Conservation (phyloP, 2,113 vertebrate genomes). For the Nothoprocta pentlandii region DNA sequence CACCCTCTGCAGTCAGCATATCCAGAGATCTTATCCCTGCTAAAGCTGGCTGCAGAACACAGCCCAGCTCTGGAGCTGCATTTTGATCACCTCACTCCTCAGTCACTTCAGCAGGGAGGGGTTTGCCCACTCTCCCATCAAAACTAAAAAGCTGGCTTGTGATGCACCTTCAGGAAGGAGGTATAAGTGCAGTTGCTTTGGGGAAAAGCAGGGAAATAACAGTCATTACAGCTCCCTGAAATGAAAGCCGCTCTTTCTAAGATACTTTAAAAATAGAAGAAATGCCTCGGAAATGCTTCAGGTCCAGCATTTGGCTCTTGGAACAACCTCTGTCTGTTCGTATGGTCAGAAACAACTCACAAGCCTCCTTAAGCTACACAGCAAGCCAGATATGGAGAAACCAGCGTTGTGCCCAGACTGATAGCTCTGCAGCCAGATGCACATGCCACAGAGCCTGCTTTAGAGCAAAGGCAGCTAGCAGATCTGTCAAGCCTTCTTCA, state of each 20-base stretch:
- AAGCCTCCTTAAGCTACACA: not conserved
- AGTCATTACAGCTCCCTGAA: not conserved
- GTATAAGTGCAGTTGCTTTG: not conserved
- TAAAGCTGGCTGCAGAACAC: not conserved
- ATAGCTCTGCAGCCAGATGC: not conserved
- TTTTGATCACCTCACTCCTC: not conserved
- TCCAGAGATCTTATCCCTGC: constrained; percentile 4
- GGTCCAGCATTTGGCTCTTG: not conserved
- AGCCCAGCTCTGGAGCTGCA: not conserved
- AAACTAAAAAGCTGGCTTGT: constrained; percentile 45
- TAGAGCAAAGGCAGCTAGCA: not conserved
- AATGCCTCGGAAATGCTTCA: not conserved
- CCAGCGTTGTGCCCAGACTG: accelerated
- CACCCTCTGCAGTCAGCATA: not conserved
- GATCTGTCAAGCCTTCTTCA: not conserved
- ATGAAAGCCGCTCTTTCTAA: not conserved
- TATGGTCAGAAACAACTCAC: not conserved
- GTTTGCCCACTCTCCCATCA: constrained; percentile 43
- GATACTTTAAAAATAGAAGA: not conserved
- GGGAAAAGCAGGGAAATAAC: constrained; percentile 19
- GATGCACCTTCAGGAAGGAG: not conserved
- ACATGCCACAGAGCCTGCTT: not conserved
- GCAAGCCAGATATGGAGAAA: not conserved
- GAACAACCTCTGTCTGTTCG: not conserved
- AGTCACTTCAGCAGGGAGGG: constrained; percentile 20